These are phyloP conservation scores for Ispidina picta DNA, from an alignment of 2,797 vertebrate genomes.

Conservation along the genomic window DNA sequence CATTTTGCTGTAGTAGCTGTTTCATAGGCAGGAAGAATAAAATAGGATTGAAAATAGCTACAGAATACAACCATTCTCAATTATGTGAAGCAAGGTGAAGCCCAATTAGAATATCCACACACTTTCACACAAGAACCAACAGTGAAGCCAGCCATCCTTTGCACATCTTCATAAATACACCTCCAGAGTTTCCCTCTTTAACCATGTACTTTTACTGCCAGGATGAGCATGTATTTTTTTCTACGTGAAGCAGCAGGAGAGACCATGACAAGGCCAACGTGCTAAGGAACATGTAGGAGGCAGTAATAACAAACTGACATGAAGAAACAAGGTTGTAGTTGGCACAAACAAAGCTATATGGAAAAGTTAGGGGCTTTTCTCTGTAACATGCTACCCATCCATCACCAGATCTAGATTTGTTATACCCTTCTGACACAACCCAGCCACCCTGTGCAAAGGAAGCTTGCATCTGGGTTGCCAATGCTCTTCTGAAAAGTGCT, in stretches of 20 bases:
- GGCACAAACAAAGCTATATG: background rate
- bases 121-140: background rate
- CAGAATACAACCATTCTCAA: background rate
- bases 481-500: background rate
- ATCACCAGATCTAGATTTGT: background rate
- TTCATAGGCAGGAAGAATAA: background rate
- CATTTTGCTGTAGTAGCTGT: background rate
- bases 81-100: background rate
- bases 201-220: background rate
- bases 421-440: background rate
- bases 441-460: background rate
- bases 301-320: conserved; percentile 25
- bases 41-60: background rate
- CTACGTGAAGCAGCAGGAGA: conserved; percentile 27
- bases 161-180: background rate
- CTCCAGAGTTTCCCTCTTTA: background rate
- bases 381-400: background rate
- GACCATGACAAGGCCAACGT: background rate
- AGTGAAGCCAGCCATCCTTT: background rate
- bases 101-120: background rate
- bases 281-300: conserved; percentile 32
- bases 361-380: background rate
- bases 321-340: background rate
- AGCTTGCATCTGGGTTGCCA: background rate
- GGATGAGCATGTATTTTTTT: background rate